Evolutionary conservation across 1,140 invertebrate genomes (phyloP).

Genomic region (Aphaenogaster ashmeadi): DNA sequence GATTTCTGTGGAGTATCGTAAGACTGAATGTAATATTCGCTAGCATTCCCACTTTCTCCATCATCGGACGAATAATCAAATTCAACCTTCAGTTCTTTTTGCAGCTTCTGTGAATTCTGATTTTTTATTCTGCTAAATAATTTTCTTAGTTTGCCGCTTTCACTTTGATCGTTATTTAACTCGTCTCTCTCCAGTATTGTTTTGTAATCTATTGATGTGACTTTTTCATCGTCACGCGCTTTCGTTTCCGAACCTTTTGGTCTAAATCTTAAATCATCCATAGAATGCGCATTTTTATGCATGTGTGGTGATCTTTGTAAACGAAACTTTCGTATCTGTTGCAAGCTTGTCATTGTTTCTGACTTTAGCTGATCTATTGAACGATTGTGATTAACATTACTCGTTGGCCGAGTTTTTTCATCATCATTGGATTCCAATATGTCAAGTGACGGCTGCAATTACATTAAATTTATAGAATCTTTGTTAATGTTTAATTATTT

Average conservation of each 20-base stretch:
- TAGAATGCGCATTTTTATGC: conserved; percentile 44
- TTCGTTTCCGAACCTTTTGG: conserved; percentile 45
- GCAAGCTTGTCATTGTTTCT: conserved; percentile 78
- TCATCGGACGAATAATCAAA: conserved; percentile 68
- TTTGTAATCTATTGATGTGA: conserved; percentile 33
- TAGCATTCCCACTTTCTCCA: conserved; percentile 60
- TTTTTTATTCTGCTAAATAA: conserved; percentile 60
- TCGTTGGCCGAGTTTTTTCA: conserved; percentile 42
- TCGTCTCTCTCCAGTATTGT: background rate
- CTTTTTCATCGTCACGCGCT: conserved; percentile 26
- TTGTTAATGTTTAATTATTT: conserved; percentile 21
- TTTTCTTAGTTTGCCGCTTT: conserved; percentile 56
- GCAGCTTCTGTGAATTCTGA: conserved; percentile 64
- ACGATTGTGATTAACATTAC: conserved; percentile 54
- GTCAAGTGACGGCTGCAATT: conserved; percentile 69
- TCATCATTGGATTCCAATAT: conserved; percentile 61
- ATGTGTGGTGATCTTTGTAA: conserved; percentile 74
- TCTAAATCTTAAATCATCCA: conserved; percentile 51
- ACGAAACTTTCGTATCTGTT: conserved; percentile 76
- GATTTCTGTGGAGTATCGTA: conserved; percentile 68
- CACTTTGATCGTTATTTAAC: conserved; percentile 21
- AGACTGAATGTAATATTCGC: conserved; percentile 36
- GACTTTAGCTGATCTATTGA: conserved; percentile 42
- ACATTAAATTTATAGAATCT: background rate
- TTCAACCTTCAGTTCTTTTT: conserved; percentile 67